Evolutionary conservation across 2,888 invertebrate genomes (phyloP).

Genomic region (Branchellion lobata): DNA sequence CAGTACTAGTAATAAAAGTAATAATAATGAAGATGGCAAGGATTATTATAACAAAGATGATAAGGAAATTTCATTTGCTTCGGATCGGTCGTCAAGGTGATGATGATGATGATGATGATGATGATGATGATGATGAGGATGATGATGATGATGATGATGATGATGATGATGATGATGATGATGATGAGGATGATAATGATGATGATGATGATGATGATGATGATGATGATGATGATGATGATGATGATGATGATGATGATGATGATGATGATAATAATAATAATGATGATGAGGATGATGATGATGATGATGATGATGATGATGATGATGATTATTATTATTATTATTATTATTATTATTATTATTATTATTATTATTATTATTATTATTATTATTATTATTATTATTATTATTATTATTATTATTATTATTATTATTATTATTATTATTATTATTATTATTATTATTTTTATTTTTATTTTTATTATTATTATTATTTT

Average conservation of each 20-base stretch:
- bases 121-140: conserved; percentile 13
- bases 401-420: too few relatives aligned
- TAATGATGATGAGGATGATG: too few relatives aligned
- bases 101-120: conserved; percentile 13
- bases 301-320: too few relatives aligned
- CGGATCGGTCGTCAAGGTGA: too few relatives aligned
- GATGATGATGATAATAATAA: conserved; percentile 8
- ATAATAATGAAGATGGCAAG: background rate
- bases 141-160: background rate
- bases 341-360: too few relatives aligned
- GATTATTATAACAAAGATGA: background rate
- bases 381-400: too few relatives aligned
- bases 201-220: background rate
- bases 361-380: too few relatives aligned
- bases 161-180: background rate
- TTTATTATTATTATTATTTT: too few relatives aligned
- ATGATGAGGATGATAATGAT: background rate
- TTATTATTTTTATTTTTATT: too few relatives aligned
- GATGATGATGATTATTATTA: too few relatives aligned
- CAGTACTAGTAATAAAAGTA: conserved; percentile 1
- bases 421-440: too few relatives aligned
- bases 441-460: too few relatives aligned
- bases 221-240: conserved; percentile 27
- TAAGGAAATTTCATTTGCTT: background rate
- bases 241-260: conserved; percentile 4